Evolutionary conservation across 2,113 vertebrate genomes (phyloP).

Genomic region (Hippocampus comes): DNA sequence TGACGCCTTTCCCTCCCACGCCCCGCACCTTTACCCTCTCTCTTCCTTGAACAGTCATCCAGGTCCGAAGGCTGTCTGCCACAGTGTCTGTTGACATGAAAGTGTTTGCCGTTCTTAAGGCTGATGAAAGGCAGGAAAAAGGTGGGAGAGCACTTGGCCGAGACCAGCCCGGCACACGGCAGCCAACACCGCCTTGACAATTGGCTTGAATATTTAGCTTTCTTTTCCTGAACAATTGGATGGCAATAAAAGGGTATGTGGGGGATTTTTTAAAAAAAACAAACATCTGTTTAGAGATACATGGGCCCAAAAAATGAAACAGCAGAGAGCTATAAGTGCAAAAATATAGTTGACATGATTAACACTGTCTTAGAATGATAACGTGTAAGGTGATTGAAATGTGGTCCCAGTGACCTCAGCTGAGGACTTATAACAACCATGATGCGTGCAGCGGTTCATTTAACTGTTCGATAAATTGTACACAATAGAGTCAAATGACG

Average conservation of each 20-base stretch:
- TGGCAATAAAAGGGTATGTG: constrained; percentile 36
- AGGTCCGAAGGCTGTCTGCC: constrained; percentile 51
- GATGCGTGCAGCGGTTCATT: background rate
- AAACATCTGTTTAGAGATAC: constrained; percentile 13
- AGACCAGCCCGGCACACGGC: constrained; percentile 32
- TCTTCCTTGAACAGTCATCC: constrained; percentile 51
- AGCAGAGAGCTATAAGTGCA: constrained; percentile 18
- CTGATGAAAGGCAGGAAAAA: constrained; percentile 70
- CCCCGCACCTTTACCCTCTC: constrained; percentile 14
- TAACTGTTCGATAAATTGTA: background rate
- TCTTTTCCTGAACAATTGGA: constrained; percentile 48
- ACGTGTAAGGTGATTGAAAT: background rate
- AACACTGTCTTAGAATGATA: constrained; percentile 3
- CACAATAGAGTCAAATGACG: background rate
- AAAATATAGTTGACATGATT: constrained; percentile 16
- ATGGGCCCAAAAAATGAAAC: constrained; percentile 39
- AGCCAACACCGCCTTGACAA: constrained; percentile 54
- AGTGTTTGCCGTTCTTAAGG: constrained; percentile 34
- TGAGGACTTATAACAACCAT: background rate
- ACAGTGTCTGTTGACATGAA: constrained; percentile 67
- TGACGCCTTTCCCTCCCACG: background rate
- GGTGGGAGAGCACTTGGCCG: constrained; percentile 49
- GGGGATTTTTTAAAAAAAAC: constrained; percentile 12
- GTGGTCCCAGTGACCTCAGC: background rate
- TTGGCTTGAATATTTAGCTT: constrained; percentile 53